phyloP scores from a whole-genome alignment of 2,797 vertebrate species.

The Neostethus bicornis region DNA sequence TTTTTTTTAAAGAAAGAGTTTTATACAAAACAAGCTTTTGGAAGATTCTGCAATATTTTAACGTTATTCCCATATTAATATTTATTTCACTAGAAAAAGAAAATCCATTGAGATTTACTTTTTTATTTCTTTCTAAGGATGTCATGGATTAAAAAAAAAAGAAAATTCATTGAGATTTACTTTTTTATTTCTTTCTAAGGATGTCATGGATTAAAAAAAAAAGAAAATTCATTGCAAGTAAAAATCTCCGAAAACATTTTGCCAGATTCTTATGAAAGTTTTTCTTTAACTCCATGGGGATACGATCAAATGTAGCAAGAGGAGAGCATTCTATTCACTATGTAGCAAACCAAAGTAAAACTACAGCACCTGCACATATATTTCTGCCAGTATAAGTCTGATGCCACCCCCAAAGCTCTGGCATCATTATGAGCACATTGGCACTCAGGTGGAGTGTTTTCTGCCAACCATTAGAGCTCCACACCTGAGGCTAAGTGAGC shows the following conservation, averaged over 20 bases:
- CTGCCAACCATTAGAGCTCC: slow-evolving; percentile 70
- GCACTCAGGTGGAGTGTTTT: slow-evolving; percentile 50
- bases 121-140: no score
- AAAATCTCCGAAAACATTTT: slow-evolving; percentile 7
- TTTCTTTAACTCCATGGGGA: slow-evolving; percentile 35
- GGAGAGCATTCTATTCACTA: slow-evolving; percentile 42
- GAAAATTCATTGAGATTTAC: no score
- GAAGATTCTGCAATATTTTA: no score
- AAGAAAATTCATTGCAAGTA: no score
- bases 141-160: no score
- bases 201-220: no score
- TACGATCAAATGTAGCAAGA: slow-evolving; percentile 40
- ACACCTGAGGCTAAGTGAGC: slow-evolving; percentile 72
- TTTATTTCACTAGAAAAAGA: no score
- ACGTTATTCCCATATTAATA: no score
- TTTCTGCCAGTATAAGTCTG: slow-evolving; percentile 49
- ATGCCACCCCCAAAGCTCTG: slow-evolving; percentile 53
- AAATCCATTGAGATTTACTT: no score
- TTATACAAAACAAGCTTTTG: no score
- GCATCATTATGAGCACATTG: slow-evolving; percentile 49
- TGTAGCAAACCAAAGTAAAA: slow-evolving; percentile 38
- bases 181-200: no score
- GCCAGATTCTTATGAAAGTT: slow-evolving; percentile 17
- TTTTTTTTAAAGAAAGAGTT: no score
- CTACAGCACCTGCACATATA: slow-evolving; percentile 63